Evolutionary conservation across 2,113 vertebrate genomes (phyloP).

Genomic region (Monarcha castaneiventris): DNA sequence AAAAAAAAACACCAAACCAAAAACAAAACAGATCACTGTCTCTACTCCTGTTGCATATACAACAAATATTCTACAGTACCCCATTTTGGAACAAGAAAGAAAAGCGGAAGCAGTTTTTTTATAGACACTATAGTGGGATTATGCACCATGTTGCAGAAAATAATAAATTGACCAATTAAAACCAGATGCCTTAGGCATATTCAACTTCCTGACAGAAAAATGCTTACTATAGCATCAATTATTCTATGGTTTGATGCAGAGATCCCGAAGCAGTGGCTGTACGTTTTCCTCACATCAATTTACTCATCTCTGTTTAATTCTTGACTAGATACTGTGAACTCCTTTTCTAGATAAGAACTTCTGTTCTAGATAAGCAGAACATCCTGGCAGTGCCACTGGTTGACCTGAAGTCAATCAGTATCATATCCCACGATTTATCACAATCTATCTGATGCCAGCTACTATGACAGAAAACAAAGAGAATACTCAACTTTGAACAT

Average conservation of each 20-base stretch:
- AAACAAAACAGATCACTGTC: background rate
- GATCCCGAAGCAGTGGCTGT: background rate
- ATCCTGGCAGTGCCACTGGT: background rate
- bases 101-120: background rate
- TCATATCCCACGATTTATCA: background rate
- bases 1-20: background rate
- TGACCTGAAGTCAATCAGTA: background rate
- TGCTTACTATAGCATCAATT: background rate
- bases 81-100: background rate
- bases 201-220: background rate
- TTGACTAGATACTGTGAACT: background rate
- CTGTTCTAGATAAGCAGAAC: background rate
- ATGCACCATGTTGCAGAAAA: background rate
- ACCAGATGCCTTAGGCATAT: background rate
- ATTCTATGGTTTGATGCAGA: background rate
- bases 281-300: background rate
- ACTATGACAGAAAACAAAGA: background rate
- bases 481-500: background rate
- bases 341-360: background rate
- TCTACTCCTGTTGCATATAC: background rate
- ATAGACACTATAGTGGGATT: background rate
- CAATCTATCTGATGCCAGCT: background rate
- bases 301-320: background rate
- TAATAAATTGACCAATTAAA: background rate
- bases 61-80: background rate